Evolutionary conservation across 1,140 invertebrate species (phyloP).

Genomic region (Epicauta chinensis): DNA sequence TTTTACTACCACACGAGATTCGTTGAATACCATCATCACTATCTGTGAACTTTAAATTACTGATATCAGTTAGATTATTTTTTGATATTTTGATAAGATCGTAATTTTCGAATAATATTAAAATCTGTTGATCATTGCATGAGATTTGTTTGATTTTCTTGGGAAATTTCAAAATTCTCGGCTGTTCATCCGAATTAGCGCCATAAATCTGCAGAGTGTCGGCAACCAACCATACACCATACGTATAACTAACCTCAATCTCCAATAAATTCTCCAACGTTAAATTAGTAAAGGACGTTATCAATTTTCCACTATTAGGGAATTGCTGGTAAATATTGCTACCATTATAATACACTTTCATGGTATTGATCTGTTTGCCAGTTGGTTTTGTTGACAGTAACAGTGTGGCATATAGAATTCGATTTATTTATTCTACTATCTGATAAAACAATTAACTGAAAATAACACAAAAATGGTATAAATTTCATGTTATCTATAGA

Average conservation of each 20-base stretch:
- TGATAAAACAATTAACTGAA: no score
- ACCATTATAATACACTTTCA: slow-evolving; percentile 32
- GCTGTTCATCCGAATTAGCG: background rate
- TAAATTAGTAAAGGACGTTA: slow-evolving; percentile 19
- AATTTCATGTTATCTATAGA: no score
- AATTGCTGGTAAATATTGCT: slow-evolving; percentile 34
- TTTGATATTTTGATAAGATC: slow-evolving; percentile 10
- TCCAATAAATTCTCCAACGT: slow-evolving; percentile 8
- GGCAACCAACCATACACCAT: slow-evolving; percentile 9
- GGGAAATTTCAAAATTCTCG: background rate
- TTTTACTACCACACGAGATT: slow-evolving; percentile 42
- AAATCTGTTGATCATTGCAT: slow-evolving; percentile 21
- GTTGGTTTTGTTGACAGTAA: slow-evolving; percentile 20
- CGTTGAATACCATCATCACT: slow-evolving; percentile 29
- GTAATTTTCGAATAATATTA: slow-evolving; percentile 10
- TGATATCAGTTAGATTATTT: no score
- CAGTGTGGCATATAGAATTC: no score
- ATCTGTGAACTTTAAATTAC: no score
- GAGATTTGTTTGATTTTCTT: slow-evolving; percentile 18
- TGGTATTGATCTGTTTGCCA: slow-evolving; percentile 30
- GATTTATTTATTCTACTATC: no score
- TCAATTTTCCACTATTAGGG: slow-evolving; percentile 13
- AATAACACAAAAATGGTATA: no score
- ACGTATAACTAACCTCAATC: slow-evolving; percentile 18
- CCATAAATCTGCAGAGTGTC: slow-evolving; percentile 4